Percentiles rank a stretch among this genome's conserved stretches.
Conservation (phyloP, 2,797 vertebrate species). For the Echiichthys vipera region DNA sequence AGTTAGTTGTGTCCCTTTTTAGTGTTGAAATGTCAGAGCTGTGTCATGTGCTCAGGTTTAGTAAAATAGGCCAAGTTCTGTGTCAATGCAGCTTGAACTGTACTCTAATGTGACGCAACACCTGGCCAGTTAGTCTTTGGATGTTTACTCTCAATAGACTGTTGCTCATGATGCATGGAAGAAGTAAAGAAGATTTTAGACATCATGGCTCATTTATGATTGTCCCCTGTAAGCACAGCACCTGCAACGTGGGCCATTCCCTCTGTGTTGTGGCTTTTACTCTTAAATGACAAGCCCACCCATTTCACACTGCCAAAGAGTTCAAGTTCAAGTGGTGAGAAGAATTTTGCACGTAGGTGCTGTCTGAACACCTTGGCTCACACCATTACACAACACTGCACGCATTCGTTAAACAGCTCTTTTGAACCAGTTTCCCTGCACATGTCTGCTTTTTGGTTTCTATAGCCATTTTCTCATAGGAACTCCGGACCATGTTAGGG, state of each 20-base stretch:
- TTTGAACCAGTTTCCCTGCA: slow-evolving; percentile 51
- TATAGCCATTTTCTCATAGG: no score
- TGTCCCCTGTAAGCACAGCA: neutral
- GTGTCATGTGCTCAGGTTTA: slow-evolving; percentile 66
- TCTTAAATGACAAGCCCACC: slow-evolving; percentile 47
- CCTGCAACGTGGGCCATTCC: neutral
- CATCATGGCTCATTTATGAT: slow-evolving; percentile 5
- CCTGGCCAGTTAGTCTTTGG: slow-evolving; percentile 41
- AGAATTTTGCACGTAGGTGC: slow-evolving; percentile 69
- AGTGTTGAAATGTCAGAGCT: slow-evolving; percentile 53
- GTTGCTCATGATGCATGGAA: slow-evolving; percentile 30
- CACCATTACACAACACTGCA: slow-evolving; percentile 65
- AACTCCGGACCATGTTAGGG: no score
- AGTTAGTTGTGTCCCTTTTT: slow-evolving; percentile 21
- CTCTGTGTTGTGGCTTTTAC: slow-evolving; percentile 35
- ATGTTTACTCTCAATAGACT: slow-evolving; percentile 43
- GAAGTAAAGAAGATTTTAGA: slow-evolving; percentile 7
- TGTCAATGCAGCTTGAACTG: slow-evolving; percentile 63
- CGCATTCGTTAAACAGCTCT: slow-evolving; percentile 49
- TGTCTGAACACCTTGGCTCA: slow-evolving; percentile 64
- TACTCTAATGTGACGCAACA: slow-evolving; percentile 61
- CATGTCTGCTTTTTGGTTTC: slow-evolving; percentile 29
- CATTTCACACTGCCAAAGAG: slow-evolving; percentile 50
- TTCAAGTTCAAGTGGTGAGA: slow-evolving; percentile 68
- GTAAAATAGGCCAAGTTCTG: slow-evolving; percentile 63